Evolutionary conservation across 2,797 vertebrate species (phyloP), one percentile per base, ranked within the genome.

Genomic region (Allobates femoralis): DNA sequence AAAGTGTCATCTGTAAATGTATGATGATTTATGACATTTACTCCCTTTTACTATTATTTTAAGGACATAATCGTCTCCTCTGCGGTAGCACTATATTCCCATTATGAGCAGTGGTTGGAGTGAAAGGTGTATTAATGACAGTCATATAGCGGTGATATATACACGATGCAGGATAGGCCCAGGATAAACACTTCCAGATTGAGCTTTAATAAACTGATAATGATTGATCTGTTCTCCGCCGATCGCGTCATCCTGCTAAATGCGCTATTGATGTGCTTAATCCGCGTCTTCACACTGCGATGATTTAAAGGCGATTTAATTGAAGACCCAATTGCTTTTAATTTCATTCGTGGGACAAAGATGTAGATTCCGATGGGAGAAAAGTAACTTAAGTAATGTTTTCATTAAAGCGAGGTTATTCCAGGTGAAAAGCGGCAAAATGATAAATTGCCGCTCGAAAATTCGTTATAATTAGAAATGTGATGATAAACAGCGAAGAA

Each of bases 371-470:
- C 55, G 6, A 82, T n/a, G 21, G 28, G 14, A 55, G 64, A 21
- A 18, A 32, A 58, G 14, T 15, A 55, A 15, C 23, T 23, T 83
- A 83, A 83, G 81, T 83, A 46, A 83, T 83, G 50, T 71, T 82
- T 71, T 82, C 66, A 82, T 82, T 82, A 82, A 18, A 37, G 34
- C 3, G 8, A 53, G 55, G 81, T 75, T 58, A 60, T 74, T 58
- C 55, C 81, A 83, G 67, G 67, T 83, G 81, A 73, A 58, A 32
- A 19, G 11, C n/a, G 16, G 81, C 18, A 62, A 83, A 60, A 62
- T 75, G 81, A 73, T 83, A 23, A 74, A 73, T 74, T 21, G 15
- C 80, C 10, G 21, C 50, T 21, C 0, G 64, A 66, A 50, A 21
- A 50, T 21, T 50, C 53, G 74, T 64, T 41, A 74, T 71, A 83